These are phyloP conservation scores for Meiosimyza decipiens DNA, from an alignment of 2,888 invertebrate species.

Conservation along the genomic window DNA sequence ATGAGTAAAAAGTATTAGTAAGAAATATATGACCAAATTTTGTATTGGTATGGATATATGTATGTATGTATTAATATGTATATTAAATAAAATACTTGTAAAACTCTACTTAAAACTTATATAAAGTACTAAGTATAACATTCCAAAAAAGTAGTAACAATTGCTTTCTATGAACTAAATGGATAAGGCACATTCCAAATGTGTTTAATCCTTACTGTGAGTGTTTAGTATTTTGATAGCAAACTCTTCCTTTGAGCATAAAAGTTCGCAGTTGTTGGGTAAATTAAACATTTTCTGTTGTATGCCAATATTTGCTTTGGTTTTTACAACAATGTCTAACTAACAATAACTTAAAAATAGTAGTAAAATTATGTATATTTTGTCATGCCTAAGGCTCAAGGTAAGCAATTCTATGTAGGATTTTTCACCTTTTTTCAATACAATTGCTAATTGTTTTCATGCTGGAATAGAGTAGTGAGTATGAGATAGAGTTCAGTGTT, in stretches of 20 bases:
- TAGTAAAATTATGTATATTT: background rate
- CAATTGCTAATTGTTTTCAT: background rate
- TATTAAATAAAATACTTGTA: background rate
- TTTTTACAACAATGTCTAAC: background rate
- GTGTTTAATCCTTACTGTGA: background rate
- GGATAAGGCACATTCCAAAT: too few species aligned
- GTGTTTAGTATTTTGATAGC: background rate
- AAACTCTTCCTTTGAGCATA: background rate
- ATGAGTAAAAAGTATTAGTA: constrained; percentile 39
- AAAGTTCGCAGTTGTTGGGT: background rate
- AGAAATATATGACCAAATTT: constrained; percentile 33
- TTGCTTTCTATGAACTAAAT: too few species aligned
- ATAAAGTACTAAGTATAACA: background rate
- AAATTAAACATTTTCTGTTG: background rate
- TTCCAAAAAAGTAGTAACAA: too few species aligned
- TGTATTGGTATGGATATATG: too few species aligned
- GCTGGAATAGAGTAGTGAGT: background rate
- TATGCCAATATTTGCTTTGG: constrained; percentile 24
- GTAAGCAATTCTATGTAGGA: background rate
- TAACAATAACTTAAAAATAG: background rate
- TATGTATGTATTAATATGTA: background rate
- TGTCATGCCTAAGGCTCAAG: background rate
- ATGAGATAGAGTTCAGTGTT: background rate
- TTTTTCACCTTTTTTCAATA: background rate
- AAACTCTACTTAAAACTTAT: background rate